Percentiles rank a stretch among this genome's conserved stretches.
phyloP scores from a whole-genome alignment of 2,888 invertebrate genomes.

The Dusona sp. region DNA sequence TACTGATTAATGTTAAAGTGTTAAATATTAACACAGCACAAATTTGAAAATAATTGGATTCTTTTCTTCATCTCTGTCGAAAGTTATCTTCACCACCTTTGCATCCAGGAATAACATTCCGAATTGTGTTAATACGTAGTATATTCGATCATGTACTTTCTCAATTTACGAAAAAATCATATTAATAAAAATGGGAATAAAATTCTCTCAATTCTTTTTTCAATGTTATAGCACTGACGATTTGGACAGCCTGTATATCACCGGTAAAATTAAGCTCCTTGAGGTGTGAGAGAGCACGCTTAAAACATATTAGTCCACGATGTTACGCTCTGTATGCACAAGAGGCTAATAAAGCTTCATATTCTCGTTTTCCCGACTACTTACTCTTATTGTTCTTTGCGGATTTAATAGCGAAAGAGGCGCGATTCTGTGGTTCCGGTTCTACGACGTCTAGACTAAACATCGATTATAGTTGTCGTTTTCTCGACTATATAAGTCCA shows the following conservation, averaged over 20 bases:
- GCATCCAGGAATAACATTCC: too few species aligned
- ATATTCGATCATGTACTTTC: too few species aligned
- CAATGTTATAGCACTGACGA: background rate
- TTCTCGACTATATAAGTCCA: background rate
- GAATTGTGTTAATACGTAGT: too few species aligned
- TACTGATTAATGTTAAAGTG: too few species aligned
- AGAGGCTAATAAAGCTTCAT: slow-evolving; percentile 32
- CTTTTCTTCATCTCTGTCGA: too few species aligned
- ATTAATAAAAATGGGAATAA: too few species aligned
- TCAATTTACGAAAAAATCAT: too few species aligned
- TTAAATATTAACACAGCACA: too few species aligned
- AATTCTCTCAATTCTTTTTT: background rate
- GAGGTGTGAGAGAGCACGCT: slow-evolving; percentile 44
- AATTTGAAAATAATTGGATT: too few species aligned
- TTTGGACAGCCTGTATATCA: slow-evolving; percentile 6
- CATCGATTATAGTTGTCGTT: slow-evolving; percentile 52
- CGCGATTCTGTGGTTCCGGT: slow-evolving; percentile 42
- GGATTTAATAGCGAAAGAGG: slow-evolving; percentile 22
- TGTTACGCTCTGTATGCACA: slow-evolving; percentile 24
- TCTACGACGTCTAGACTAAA: slow-evolving; percentile 54
- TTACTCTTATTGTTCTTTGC: slow-evolving; percentile 25
- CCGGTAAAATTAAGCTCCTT: background rate
- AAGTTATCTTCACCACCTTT: too few species aligned
- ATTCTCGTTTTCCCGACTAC: slow-evolving; percentile 10
- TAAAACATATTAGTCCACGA: slow-evolving; percentile 24